Percentiles rank a stretch among this genome's conserved stretches.
Evolutionary conservation across 2,113 vertebrate species (phyloP).

Genomic region (Rhabdornis inornatus): DNA sequence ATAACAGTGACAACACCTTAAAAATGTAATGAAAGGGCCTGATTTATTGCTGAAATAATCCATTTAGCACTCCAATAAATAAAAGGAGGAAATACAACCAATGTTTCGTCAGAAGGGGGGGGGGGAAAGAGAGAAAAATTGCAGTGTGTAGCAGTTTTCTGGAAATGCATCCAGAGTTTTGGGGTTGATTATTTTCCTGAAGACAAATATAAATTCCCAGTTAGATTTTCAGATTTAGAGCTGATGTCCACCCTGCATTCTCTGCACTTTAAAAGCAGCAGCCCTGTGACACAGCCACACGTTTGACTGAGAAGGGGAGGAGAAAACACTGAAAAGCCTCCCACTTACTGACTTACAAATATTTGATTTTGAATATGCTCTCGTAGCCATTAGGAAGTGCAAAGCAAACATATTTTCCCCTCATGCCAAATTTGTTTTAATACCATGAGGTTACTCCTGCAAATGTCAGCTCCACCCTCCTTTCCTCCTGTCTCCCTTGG

Average conservation of each 20-base stretch:
- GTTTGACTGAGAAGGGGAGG: background rate
- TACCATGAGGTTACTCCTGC: background rate
- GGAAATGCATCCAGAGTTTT: background rate
- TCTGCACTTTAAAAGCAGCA: background rate
- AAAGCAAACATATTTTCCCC: conserved; percentile 3
- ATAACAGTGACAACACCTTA: conserved; percentile 68
- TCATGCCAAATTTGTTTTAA: conserved; percentile 14
- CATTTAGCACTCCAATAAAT: conserved; percentile 67
- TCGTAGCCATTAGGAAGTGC: background rate
- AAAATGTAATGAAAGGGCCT: conserved; percentile 62
- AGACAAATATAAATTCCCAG: background rate
- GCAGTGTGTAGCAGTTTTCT: conserved; percentile 36
- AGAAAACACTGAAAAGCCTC: background rate
- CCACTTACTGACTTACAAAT: background rate
- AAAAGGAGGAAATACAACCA: conserved; percentile 64
- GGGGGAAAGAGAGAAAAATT: background rate
- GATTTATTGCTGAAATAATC: conserved; percentile 67
- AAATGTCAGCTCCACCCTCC: background rate
- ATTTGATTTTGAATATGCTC: background rate
- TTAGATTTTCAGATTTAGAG: background rate
- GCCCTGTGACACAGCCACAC: rapidly evolving
- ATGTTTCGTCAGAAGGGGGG: background rate
- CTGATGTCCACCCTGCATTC: background rate
- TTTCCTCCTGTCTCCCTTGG: background rate
- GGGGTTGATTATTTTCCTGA: background rate